These are phyloP conservation scores for Dromas ardeola DNA, from an alignment of 2,113 vertebrate genomes.

Conservation along the genomic window DNA sequence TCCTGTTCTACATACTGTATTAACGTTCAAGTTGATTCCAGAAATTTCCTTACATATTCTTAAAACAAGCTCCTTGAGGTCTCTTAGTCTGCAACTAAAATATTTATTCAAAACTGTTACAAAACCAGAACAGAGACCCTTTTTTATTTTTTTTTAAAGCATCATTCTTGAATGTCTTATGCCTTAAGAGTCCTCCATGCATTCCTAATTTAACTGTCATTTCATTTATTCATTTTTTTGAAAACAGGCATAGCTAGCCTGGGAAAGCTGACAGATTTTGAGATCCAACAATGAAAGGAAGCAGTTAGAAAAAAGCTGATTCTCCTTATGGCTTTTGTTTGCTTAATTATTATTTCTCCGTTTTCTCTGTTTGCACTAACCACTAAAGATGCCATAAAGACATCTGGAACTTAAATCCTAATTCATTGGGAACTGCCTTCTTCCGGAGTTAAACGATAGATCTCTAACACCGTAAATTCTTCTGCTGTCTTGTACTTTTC, in stretches of 20 bases:
- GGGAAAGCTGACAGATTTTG: not conserved
- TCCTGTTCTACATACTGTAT: not conserved
- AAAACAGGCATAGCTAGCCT: not conserved
- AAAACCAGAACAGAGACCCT: not conserved
- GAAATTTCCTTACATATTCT: not conserved
- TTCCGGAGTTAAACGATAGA: not conserved
- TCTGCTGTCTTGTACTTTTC: not conserved
- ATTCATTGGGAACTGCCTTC: not conserved
- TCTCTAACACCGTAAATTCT: not conserved
- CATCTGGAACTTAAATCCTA: conserved; percentile 25
- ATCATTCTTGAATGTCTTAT: not conserved
- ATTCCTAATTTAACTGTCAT: not conserved
- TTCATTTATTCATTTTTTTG: not conserved
- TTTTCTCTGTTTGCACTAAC: conserved; percentile 21
- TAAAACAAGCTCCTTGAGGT: not conserved
- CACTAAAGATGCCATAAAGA: not conserved
- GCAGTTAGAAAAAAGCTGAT: not conserved
- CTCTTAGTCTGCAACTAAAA: not conserved
- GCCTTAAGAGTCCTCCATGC: not conserved
- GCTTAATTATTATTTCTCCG: not conserved
- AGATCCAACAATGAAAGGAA: not conserved
- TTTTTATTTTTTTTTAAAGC: not conserved
- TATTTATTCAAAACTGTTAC: not conserved
- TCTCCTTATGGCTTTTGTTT: conserved; percentile 19
- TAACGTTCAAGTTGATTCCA: not conserved